Evolutionary conservation across 2,113 vertebrate genomes (phyloP).

Genomic region (Prunella himalayana): DNA sequence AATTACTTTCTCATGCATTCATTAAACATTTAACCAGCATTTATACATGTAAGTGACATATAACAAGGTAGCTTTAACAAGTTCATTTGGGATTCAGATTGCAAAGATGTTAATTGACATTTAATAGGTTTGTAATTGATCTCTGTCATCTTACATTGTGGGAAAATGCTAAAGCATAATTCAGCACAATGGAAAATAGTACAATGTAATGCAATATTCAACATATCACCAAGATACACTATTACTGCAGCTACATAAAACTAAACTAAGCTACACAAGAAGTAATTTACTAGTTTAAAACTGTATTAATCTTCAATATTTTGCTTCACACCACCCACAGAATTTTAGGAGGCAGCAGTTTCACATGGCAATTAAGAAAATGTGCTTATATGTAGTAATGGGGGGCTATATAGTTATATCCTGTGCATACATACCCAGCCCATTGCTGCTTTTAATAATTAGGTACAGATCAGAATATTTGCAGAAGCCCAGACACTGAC

Average conservation of each 20-base stretch:
- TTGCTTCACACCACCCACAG: not conserved
- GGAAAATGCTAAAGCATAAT: slow-evolving; percentile 27
- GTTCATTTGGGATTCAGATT: slow-evolving; percentile 68
- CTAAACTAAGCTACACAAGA: not conserved
- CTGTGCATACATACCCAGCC: not conserved
- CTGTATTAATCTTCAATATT: not conserved
- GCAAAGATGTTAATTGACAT: slow-evolving; percentile 66
- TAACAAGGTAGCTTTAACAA: slow-evolving; percentile 52
- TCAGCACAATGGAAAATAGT: slow-evolving; percentile 20
- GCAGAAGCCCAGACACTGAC: not conserved
- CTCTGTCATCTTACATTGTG: slow-evolving; percentile 41
- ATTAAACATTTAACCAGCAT: slow-evolving; percentile 66
- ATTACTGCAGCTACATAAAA: not conserved
- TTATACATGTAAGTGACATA: slow-evolving; percentile 53
- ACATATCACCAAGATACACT: not conserved
- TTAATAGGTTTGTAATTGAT: slow-evolving; percentile 71
- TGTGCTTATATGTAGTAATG: not conserved
- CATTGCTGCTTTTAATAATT: not conserved
- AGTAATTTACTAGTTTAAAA: slow-evolving; percentile 3
- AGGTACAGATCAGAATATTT: not conserved
- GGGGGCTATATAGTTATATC: not conserved
- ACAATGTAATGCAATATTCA: slow-evolving; percentile 53
- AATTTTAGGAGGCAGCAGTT: not conserved
- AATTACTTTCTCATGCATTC: slow-evolving; percentile 63
- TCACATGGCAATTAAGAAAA: not conserved